Evolutionary conservation across 1,140 invertebrate species (phyloP).

Genomic region (Chlorops oryzae): DNA sequence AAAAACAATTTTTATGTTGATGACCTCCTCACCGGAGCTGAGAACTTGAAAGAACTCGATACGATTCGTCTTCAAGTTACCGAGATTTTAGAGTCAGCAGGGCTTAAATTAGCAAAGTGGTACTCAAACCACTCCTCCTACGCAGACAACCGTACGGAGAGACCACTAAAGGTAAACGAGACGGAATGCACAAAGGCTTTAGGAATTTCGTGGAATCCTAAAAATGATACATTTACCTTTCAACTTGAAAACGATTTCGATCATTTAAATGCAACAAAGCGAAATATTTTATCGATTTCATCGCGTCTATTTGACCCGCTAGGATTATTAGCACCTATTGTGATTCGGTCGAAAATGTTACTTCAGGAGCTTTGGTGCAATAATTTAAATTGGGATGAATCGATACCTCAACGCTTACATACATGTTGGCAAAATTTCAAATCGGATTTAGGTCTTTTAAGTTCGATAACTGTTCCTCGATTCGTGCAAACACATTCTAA

Average conservation of each 20-base stretch:
- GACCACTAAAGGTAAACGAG: neutral
- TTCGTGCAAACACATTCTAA: no score
- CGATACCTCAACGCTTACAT: slow-evolving; percentile 24
- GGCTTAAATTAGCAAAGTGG: slow-evolving; percentile 1
- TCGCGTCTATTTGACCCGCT: slow-evolving; percentile 48
- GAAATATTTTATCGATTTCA: slow-evolving; percentile 20
- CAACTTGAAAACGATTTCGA: neutral
- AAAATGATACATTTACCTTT: slow-evolving; percentile 5
- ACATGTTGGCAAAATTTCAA: slow-evolving; percentile 20
- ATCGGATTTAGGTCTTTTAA: slow-evolving; percentile 12
- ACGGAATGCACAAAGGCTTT: neutral
- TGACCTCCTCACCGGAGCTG: neutral
- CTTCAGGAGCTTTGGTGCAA: slow-evolving; percentile 46
- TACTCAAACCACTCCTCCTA: slow-evolving; percentile 1
- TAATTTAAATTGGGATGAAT: slow-evolving; percentile 47
- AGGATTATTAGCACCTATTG: slow-evolving; percentile 43
- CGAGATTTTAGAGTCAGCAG: neutral
- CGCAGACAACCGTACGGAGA: neutral
- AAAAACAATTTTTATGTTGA: slow-evolving; percentile 20
- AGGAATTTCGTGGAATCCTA: neutral
- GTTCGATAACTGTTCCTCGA: no score
- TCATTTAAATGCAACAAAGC: neutral
- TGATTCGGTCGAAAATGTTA: slow-evolving; percentile 44
- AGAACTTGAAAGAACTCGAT: neutral
- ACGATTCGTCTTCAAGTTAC: neutral